Percentiles rank a stretch among this genome's conserved stretches.
Conservation (phyloP, 2,113 vertebrate genomes). For the Gasterosteus aculeatus region DNA sequence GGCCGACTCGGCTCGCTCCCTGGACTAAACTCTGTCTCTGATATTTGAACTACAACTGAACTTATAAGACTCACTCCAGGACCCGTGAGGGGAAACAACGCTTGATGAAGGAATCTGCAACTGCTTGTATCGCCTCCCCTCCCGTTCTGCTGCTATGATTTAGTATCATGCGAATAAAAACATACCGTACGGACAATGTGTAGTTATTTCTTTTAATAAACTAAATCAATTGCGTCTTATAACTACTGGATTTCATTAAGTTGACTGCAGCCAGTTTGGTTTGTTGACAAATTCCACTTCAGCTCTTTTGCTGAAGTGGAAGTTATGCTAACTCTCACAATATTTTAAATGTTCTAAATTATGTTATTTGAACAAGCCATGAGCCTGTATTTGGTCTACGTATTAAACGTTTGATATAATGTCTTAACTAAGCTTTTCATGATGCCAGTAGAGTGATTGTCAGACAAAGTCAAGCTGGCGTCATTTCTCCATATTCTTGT, state of each 20-base stretch:
- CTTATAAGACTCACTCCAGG: slow-evolving; percentile 40
- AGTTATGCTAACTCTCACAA: background rate
- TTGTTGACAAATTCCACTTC: background rate
- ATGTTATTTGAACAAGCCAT: background rate
- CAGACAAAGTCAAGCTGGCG: background rate
- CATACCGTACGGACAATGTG: background rate
- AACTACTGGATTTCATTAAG: background rate
- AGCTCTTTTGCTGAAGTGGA: background rate
- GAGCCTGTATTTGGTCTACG: background rate
- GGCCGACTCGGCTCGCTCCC: slow-evolving; percentile 49
- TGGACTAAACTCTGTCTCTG: slow-evolving; percentile 26
- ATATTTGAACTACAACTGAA: slow-evolving; percentile 53
- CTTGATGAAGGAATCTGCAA: slow-evolving; percentile 28
- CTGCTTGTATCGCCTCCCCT: background rate
- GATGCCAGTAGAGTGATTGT: background rate
- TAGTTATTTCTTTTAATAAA: background rate
- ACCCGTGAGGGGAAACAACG: slow-evolving; percentile 8
- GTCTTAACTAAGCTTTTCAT: background rate
- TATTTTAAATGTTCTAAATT: background rate
- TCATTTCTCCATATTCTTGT: background rate
- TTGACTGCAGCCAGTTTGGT: background rate
- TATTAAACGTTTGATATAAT: background rate
- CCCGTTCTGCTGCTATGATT: slow-evolving; percentile 25
- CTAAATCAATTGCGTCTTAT: background rate
- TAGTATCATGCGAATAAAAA: slow-evolving; percentile 13